phyloP scores from a whole-genome alignment of 2,888 invertebrate species.

The Volucella inflata region DNA sequence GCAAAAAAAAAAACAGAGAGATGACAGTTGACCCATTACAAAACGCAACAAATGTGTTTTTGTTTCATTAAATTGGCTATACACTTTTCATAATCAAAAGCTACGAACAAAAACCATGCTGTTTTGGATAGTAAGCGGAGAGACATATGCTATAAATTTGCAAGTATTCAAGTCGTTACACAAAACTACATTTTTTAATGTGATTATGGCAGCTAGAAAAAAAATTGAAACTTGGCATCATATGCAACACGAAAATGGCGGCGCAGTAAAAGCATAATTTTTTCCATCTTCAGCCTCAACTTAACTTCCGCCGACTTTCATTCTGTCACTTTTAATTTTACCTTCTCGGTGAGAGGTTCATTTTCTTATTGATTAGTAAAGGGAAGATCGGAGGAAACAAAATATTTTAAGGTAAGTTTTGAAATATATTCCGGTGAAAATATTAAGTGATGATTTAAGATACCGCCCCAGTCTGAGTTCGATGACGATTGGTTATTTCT shows the following conservation, averaged over 20 bases:
- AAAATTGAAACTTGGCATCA: constrained; percentile 22
- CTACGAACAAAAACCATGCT: no score
- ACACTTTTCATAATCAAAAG: no score
- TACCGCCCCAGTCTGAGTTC: constrained; percentile 77
- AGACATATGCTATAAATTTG: background rate
- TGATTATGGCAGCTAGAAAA: background rate
- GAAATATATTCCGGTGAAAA: background rate
- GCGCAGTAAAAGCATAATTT: background rate
- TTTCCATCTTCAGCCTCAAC: constrained; percentile 10
- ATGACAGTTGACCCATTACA: no score
- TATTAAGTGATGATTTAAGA: constrained; percentile 60
- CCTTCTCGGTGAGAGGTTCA: background rate
- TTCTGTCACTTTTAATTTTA: constrained; percentile 49
- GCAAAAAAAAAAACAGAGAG: no score
- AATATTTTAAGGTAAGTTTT: constrained; percentile 18
- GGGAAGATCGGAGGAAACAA: background rate
- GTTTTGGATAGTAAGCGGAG: no score
- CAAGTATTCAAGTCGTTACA: background rate
- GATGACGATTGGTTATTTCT: constrained; percentile 74
- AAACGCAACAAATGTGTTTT: no score
- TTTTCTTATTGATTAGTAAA: background rate
- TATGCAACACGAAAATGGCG: constrained; percentile 35
- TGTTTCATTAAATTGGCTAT: no score
- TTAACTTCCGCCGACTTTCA: constrained; percentile 2
- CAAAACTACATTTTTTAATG: no score